These are phyloP conservation scores for Helicorthomorpha holstii DNA, from an alignment of 1,140 invertebrate species.

Conservation along the genomic window DNA sequence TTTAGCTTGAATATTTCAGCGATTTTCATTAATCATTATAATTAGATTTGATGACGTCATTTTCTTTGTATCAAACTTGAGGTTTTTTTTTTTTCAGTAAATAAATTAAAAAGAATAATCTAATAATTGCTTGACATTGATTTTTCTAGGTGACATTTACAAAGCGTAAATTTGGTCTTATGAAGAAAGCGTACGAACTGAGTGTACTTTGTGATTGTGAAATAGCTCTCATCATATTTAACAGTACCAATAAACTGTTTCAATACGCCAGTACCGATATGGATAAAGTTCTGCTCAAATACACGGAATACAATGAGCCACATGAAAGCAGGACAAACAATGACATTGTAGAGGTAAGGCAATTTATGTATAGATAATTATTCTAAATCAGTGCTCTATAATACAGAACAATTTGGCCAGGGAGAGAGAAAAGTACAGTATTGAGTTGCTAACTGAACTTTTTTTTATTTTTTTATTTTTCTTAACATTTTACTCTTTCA, in stretches of 20 bases:
- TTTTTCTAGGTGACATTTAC: slow-evolving; percentile 89
- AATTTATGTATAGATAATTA: no score
- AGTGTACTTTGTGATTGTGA: slow-evolving; percentile 98
- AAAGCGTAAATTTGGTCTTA: slow-evolving; percentile 97
- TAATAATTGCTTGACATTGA: slow-evolving; percentile 4
- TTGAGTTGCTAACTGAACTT: no score
- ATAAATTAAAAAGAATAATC: background rate
- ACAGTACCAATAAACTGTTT: slow-evolving; percentile 97
- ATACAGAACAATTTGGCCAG: no score
- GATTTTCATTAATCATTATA: no score
- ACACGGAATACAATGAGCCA: slow-evolving; percentile 99
- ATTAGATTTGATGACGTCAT: no score
- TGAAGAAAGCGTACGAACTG: slow-evolving; percentile 99
- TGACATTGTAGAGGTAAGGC: slow-evolving; percentile 96
- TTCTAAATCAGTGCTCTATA: no score
- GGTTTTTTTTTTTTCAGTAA: slow-evolving; percentile 10
- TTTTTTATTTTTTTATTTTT: no score
- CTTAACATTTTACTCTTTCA: no score
- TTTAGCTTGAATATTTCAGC: no score
- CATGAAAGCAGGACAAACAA: slow-evolving; percentile 99
- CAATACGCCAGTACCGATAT: slow-evolving; percentile 99
- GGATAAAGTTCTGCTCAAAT: slow-evolving; percentile 99
- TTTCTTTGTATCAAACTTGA: no score
- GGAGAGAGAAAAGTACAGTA: no score
- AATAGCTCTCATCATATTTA: slow-evolving; percentile 99